These are phyloP conservation scores for Cyaniris semiargus DNA, from an alignment of 2,888 invertebrate species.

Conservation along the genomic window DNA sequence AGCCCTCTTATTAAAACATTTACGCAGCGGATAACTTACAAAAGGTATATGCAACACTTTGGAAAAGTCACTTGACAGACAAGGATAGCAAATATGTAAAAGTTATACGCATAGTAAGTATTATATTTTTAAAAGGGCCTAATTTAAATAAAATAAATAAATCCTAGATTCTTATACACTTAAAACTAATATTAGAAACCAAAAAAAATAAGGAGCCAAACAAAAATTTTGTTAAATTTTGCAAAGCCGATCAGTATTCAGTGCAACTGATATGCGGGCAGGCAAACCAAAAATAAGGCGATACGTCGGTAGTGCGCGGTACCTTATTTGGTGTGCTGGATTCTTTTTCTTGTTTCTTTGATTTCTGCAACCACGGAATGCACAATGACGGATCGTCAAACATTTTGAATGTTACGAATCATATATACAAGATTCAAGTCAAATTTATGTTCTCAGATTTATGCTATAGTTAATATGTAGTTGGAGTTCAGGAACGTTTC, in stretches of 20 bases:
- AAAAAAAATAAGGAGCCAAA: constrained; percentile 28
- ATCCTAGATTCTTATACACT: constrained; percentile 10
- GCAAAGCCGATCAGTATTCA: constrained; percentile 25
- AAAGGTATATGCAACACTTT: neutral
- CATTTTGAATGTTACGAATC: neutral
- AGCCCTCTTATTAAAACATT: neutral
- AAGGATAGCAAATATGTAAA: neutral
- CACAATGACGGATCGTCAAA: constrained; percentile 17
- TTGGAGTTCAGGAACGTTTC: too few species aligned
- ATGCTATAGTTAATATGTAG: too few species aligned
- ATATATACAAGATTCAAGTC: neutral
- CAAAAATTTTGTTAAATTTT: constrained; percentile 28
- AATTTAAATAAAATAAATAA: neutral
- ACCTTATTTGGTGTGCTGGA: constrained; percentile 86
- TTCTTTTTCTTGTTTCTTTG: constrained; percentile 88
- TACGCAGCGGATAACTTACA: neutral
- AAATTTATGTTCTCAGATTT: neutral
- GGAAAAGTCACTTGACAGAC: neutral
- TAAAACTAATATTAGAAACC: constrained; percentile 39
- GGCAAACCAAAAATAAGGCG: constrained; percentile 16
- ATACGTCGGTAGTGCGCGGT: constrained; percentile 59
- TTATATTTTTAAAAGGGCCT: neutral
- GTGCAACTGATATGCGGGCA: constrained; percentile 14
- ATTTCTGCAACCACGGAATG: constrained; percentile 83
- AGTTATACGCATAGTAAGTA: neutral